A percentile compares a stretch with the other conserved stretches of the same genome.
phyloP scores from a whole-genome alignment of 2,888 invertebrate species.

The Rhamnusium bicolor region DNA sequence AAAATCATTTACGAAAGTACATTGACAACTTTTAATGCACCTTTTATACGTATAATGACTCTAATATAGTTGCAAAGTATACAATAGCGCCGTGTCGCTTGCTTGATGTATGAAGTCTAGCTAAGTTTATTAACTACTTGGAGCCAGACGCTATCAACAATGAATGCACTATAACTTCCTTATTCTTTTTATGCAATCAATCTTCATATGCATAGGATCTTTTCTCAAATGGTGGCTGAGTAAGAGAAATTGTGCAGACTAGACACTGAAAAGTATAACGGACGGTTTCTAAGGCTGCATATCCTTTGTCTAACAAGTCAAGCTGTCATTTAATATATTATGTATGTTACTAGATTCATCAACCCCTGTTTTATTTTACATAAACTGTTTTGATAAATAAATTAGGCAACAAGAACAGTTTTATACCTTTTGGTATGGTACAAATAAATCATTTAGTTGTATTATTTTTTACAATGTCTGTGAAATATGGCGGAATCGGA shows the following conservation, averaged over 20 bases:
- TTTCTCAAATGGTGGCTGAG: conserved; percentile 51
- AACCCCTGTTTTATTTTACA: neutral
- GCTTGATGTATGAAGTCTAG: conserved; percentile 57
- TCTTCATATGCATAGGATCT: conserved; percentile 54
- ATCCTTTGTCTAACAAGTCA: neutral
- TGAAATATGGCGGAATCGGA: too few relatives aligned
- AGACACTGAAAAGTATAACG: conserved; percentile 5
- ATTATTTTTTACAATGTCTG: too few relatives aligned
- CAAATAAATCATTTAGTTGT: too few relatives aligned
- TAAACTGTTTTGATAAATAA: too few relatives aligned
- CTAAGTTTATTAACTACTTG: conserved; percentile 55
- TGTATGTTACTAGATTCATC: neutral
- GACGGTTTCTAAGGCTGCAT: neutral
- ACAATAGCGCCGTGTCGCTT: conserved; percentile 54
- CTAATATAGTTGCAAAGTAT: conserved; percentile 51
- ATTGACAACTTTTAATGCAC: conserved; percentile 53
- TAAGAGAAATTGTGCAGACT: conserved; percentile 53
- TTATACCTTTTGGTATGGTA: too few relatives aligned
- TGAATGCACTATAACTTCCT: conserved; percentile 47
- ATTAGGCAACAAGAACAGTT: too few relatives aligned
- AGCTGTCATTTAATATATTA: neutral
- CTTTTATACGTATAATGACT: conserved; percentile 53
- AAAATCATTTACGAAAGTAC: conserved; percentile 26
- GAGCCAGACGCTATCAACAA: conserved; percentile 55
- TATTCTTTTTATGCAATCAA: conserved; percentile 57